A percentile compares a stretch with the other conserved stretches of the same genome.
These are phyloP conservation scores for Dipus sagitta DNA, from an alignment of 2,797 vertebrate genomes.

Conservation along the genomic window DNA sequence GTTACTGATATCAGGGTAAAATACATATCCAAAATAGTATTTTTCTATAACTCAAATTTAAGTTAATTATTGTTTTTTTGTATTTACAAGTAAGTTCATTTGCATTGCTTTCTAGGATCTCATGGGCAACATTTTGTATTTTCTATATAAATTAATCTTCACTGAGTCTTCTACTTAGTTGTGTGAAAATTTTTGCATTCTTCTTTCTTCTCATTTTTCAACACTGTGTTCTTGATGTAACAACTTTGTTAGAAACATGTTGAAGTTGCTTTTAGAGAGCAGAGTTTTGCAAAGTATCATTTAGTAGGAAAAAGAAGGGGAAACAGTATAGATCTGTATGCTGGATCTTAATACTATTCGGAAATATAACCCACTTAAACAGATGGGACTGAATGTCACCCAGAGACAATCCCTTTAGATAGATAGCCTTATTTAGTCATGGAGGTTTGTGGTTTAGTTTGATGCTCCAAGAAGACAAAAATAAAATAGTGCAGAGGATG, in stretches of 20 bases:
- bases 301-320: not conserved
- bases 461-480: not conserved
- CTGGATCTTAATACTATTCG: not conserved
- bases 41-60: not conserved
- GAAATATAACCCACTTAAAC: not conserved
- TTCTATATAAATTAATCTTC: not conserved
- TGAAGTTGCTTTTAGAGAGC: not conserved
- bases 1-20: constrained; percentile 11
- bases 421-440: not conserved
- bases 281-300: not conserved
- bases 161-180: not conserved
- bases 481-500: not conserved
- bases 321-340: too few species aligned
- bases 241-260: not conserved
- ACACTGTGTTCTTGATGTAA: not conserved
- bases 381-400: not conserved
- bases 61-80: not conserved
- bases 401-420: not conserved
- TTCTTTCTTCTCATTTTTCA: not conserved
- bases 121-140: not conserved
- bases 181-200: not conserved
- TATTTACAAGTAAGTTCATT: not conserved
- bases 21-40: not conserved
- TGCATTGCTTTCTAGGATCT: not conserved
- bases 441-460: not conserved